phyloP scores from a whole-genome alignment of 2,888 invertebrate species.

The Aspidapion aeneum region DNA sequence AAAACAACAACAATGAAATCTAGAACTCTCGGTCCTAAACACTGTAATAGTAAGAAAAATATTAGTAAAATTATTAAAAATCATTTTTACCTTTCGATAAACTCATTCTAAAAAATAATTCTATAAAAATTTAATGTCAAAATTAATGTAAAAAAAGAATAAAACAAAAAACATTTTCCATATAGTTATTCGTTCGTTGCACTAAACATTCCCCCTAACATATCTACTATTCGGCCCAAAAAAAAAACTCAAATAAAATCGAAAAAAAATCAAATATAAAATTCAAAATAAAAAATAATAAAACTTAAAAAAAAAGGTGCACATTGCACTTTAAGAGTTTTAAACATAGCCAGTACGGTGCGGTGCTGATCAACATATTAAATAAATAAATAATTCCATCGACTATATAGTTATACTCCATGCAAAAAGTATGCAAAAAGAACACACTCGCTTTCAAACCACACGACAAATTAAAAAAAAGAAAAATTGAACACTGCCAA shows the following conservation, averaged over 20 bases:
- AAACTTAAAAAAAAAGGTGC: constrained; percentile 44
- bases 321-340: constrained; percentile 32
- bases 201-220: not conserved
- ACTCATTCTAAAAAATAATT: not conserved
- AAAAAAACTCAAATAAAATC: constrained; percentile 29
- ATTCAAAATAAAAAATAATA: constrained; percentile 46
- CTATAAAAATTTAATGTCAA: not conserved
- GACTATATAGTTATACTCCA: constrained; percentile 43
- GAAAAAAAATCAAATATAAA: constrained; percentile 58
- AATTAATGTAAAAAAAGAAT: not conserved
- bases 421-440: constrained; percentile 39
- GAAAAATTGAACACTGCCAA: too few species aligned
- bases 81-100: not conserved
- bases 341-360: constrained; percentile 39
- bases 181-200: not conserved
- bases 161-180: not conserved
- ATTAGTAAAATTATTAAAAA: not conserved
- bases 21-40: not conserved
- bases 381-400: constrained; percentile 44
- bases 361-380: constrained; percentile 48
- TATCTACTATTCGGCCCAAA: not conserved
- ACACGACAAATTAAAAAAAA: not conserved
- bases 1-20: not conserved
- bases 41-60: not conserved
- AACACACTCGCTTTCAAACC: constrained; percentile 34